Base-by-base conservation (phyloP, 2,797 vertebrate species). In the Aulostomus chinensis region DNA sequence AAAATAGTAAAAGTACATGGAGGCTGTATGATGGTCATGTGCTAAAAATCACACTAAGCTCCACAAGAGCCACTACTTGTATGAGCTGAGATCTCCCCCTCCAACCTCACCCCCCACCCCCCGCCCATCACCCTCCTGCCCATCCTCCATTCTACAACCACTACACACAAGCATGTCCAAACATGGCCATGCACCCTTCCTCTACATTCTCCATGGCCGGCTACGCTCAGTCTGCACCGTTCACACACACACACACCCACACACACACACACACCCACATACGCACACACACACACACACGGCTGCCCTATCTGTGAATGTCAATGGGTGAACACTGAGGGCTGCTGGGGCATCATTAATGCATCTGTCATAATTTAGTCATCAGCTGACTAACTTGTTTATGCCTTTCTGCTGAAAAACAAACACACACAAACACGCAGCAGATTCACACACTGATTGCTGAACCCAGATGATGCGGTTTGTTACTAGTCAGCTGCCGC, bases 321-420 rank as follows among this genome's bases (percentile, higher is more conserved):
- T 90, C 80, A 87, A 20, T 57, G 61, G 34, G 38, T 66, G 59
- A 76, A 54, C 60, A 40, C 68, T 25, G 28, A 58, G 65, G 76
- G 66, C 52, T 55, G 17, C 42, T 40, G 63, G 58, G 59, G 68
- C 71, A 73, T 83, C 73, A 80, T 84, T 78, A 80, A 85, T 62
- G 73, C 71, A 72, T 70, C 75, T 63, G 69, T 83, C 80, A 86
- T 43, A 66, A 76, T 79, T 76, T 64, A 83, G 68, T 85, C 78
- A 83, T 80, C 66, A 50, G 63, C 59, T 65, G 75, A 84, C 76
- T 63, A 73, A 79, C 59, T 73, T 83, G 76, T 84, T 84, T 80
- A 69, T 71, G 56, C 62, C 35, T 54, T 58, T 9, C 40, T 38
- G 45, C 56, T 58, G 35, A 67, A 57, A 76, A 16, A 56, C 58